Percentiles rank a stretch among this genome's conserved stretches.
Evolutionary conservation across 2,888 invertebrate species (phyloP).

Genomic region (Oxycera nigricornis): DNA sequence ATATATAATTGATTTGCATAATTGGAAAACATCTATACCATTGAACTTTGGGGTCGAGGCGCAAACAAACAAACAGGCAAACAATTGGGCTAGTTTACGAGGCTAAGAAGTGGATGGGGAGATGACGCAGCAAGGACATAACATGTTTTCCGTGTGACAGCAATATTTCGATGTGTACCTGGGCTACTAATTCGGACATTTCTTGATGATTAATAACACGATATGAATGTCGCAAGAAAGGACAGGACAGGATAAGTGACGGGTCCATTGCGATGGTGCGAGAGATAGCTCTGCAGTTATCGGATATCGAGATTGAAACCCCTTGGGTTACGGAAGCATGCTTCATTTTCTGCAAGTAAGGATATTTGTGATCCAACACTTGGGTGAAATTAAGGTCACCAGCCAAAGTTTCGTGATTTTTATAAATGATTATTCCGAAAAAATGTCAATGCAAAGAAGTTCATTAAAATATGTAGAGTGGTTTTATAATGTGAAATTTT

Average conservation of each 20-base stretch:
- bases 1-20: conserved; percentile 26
- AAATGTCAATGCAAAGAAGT: no score
- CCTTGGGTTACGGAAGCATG: no score
- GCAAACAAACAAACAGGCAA: conserved; percentile 16
- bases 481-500: no score
- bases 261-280: no score
- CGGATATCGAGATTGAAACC: no score
- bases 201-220: background rate
- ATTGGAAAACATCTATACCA: background rate
- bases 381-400: no score
- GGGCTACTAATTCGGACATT: background rate
- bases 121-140: background rate
- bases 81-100: conserved; percentile 4
- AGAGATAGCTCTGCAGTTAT: no score
- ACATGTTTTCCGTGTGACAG: background rate
- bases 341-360: no score
- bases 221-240: background rate
- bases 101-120: background rate
- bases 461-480: no score
- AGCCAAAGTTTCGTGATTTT: no score
- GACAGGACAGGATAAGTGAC: background rate
- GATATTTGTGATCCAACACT: no score
- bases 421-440: no score
- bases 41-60: background rate
- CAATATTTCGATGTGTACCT: conserved; percentile 10